A percentile compares a stretch with the other conserved stretches of the same genome.
Evolutionary conservation across 2,888 invertebrate species (phyloP).

Genomic region (Apocheima hispidaria): DNA sequence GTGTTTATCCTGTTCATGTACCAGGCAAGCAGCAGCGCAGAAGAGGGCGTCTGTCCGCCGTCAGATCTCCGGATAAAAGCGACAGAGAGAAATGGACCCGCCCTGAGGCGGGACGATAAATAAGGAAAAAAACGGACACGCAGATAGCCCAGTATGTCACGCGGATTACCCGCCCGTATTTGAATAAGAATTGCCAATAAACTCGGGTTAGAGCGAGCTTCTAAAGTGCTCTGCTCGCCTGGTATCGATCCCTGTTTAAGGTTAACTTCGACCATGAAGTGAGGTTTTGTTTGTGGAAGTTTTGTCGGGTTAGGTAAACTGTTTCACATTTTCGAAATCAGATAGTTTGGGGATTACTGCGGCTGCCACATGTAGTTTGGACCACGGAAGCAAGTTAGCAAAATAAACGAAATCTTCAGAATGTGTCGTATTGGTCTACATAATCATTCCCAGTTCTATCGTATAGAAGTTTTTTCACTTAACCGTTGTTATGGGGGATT

Average conservation of each 20-base stretch:
- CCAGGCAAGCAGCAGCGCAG: slow-evolving; percentile 65
- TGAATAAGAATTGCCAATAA: slow-evolving; percentile 84
- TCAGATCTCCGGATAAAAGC: slow-evolving; percentile 80
- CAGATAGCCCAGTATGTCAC: slow-evolving; percentile 79
- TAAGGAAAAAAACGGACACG: slow-evolving; percentile 77
- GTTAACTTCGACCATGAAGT: slow-evolving; percentile 43
- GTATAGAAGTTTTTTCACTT: too few relatives aligned
- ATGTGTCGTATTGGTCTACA: not conserved
- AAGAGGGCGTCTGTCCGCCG: slow-evolving; percentile 76
- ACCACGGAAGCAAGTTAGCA: not conserved
- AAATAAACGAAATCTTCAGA: not conserved
- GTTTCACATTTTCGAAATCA: slow-evolving; percentile 21
- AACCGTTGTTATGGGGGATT: too few relatives aligned
- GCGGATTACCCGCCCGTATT: slow-evolving; percentile 78
- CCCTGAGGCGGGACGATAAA: slow-evolving; percentile 70
- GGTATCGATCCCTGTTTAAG: slow-evolving; percentile 67
- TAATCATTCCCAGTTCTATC: too few relatives aligned
- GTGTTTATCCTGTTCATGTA: slow-evolving; percentile 54
- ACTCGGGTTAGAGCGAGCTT: slow-evolving; percentile 66
- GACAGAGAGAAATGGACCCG: slow-evolving; percentile 82
- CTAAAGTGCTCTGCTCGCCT: slow-evolving; percentile 66
- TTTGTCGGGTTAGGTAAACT: slow-evolving; percentile 22
- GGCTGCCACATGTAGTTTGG: too few relatives aligned
- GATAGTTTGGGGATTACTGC: too few relatives aligned
- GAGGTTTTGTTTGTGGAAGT: slow-evolving; percentile 44